Evolutionary conservation across 2,113 vertebrate species (phyloP).

Genomic region (Pseudorhombus dupliciocellatus): DNA sequence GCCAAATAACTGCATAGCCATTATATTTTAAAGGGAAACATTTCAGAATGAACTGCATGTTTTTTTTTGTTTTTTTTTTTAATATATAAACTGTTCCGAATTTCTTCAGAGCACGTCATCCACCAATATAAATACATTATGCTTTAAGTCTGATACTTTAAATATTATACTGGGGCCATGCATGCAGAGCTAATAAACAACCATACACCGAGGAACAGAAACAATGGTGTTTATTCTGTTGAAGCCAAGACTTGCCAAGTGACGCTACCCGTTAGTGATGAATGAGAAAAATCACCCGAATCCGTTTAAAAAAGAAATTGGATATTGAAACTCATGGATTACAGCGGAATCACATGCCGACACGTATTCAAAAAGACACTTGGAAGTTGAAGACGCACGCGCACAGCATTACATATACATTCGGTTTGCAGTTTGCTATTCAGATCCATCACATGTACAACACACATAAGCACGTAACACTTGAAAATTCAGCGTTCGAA

Average conservation of each 20-base stretch:
- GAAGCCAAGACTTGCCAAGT: slow-evolving; percentile 32
- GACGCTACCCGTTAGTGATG: slow-evolving; percentile 15
- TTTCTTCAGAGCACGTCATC: too few species aligned
- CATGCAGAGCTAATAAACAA: neutral
- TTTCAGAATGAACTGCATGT: neutral
- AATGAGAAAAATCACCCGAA: slow-evolving; percentile 10
- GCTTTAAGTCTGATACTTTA: too few species aligned
- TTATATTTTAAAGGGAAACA: too few species aligned
- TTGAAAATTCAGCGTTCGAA: slow-evolving; percentile 49
- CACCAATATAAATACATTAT: too few species aligned
- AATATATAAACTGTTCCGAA: too few species aligned
- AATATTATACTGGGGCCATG: neutral
- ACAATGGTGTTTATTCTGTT: slow-evolving; percentile 54
- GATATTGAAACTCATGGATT: slow-evolving; percentile 32
- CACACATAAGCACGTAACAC: slow-evolving; percentile 57
- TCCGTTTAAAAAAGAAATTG: slow-evolving; percentile 26
- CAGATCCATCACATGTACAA: slow-evolving; percentile 61
- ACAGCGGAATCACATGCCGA: slow-evolving; percentile 52
- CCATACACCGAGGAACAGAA: slow-evolving; percentile 21
- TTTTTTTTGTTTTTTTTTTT: too few species aligned
- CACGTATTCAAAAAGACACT: slow-evolving; percentile 53
- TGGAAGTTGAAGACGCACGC: slow-evolving; percentile 7
- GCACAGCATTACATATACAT: slow-evolving; percentile 60
- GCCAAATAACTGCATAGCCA: too few species aligned
- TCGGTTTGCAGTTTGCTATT: slow-evolving; percentile 63